Percentiles rank a stretch among this genome's conserved stretches.
Evolutionary conservation across 2,797 vertebrate genomes (phyloP).

Genomic region (Phrynocephalus forsythii): DNA sequence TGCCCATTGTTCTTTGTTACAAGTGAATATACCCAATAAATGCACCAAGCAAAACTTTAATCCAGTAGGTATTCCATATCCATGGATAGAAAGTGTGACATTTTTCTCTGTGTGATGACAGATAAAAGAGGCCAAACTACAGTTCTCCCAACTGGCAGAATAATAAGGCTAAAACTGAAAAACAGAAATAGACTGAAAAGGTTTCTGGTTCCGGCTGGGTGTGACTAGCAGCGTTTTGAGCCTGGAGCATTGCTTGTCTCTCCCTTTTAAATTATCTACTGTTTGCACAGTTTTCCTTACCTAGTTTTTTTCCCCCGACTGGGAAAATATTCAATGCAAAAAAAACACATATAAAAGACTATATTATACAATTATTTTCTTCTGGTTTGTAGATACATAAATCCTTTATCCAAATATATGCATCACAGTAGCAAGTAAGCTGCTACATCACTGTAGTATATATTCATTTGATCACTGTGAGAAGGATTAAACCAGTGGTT

Average conservation of each 20-base stretch:
- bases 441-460: background rate
- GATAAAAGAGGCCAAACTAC: background rate
- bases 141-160: background rate
- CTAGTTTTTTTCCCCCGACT: too few species aligned
- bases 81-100: background rate
- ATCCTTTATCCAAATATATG: background rate
- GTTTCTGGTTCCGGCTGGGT: too few species aligned
- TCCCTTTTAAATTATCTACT: too few species aligned
- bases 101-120: conserved; percentile 17
- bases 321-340: background rate
- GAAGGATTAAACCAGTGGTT: too few species aligned
- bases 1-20: background rate
- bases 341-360: background rate
- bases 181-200: background rate
- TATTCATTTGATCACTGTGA: too few species aligned
- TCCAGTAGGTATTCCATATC: background rate
- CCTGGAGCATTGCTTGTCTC: too few species aligned
- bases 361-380: background rate
- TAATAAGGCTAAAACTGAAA: background rate
- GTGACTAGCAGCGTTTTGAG: too few species aligned
- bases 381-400: background rate
- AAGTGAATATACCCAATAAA: background rate
- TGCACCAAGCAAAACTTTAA: background rate
- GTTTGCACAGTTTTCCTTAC: too few species aligned
- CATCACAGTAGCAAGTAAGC: background rate